Evolutionary conservation across 1,140 invertebrate species (phyloP).

Genomic region (Heliconius himera): DNA sequence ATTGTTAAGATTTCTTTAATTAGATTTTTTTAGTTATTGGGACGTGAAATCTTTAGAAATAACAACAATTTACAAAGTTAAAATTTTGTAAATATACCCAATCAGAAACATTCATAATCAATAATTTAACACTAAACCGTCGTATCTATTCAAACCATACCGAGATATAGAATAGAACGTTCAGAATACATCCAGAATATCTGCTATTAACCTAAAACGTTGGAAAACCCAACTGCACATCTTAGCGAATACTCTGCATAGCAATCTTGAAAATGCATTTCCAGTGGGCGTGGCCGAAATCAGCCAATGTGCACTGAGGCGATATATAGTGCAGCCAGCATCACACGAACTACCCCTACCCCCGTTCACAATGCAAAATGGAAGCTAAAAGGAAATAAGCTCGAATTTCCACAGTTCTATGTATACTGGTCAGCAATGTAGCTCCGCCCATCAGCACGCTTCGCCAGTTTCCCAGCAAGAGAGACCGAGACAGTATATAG

Average conservation of each 20-base stretch:
- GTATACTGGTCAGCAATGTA: conserved; percentile 51
- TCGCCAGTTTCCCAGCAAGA: conserved; percentile 56
- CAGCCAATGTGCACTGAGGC: conserved; percentile 79
- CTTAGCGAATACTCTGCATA: conserved; percentile 68
- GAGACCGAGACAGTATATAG: conserved; percentile 55
- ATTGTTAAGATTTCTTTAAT: no score
- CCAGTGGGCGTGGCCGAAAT: conserved; percentile 69
- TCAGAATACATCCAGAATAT: conserved; percentile 21
- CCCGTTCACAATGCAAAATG: conserved; percentile 43
- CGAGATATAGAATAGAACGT: not conserved
- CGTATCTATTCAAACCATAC: not conserved
- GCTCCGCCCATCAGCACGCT: conserved; percentile 76
- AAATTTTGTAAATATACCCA: not conserved
- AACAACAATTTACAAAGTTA: not conserved
- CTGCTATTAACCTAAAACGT: conserved; percentile 71
- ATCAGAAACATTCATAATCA: not conserved
- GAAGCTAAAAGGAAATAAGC: conserved; percentile 45
- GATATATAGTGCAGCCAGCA: conserved; percentile 75
- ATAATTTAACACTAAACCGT: not conserved
- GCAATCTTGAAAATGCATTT: conserved; percentile 81
- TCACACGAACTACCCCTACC: conserved; percentile 45
- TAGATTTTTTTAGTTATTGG: no score
- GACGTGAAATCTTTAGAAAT: no score
- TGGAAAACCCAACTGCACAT: conserved; percentile 56
- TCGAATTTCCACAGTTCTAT: conserved; percentile 59